Evolutionary conservation across 2,888 invertebrate genomes (phyloP), one percentile per base, ranked within the genome.

Genomic region (Cantharis rufa): DNA sequence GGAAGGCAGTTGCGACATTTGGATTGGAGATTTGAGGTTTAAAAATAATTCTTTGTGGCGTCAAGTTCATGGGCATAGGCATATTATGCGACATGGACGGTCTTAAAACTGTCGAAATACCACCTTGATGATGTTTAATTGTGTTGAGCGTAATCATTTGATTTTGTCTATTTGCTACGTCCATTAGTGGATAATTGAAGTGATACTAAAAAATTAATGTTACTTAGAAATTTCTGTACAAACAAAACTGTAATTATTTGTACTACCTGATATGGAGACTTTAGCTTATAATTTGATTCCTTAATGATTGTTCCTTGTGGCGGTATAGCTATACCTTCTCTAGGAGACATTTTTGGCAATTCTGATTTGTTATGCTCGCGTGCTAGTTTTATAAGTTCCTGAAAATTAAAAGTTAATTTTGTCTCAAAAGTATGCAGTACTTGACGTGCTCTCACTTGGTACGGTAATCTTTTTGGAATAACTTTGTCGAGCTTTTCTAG

Each of bases 331-430:
- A 80, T 32, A 2, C 79, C 77, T n/a, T 62, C 18, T 48, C 64
- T 18, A 16, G 16, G 11, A 18, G 61, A 61, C 21, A 71, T 72
- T 28, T 70, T 64, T 21, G 75, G 76, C 15, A 80, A 70, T 69
- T 75, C 69, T 11, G 15, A 73, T 62, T 72, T 74, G 72, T 82
- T 82, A 61, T 72, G 75, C 10, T 73, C 63, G 21, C 68, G 77
- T 5, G 82, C 80, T 64, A 79, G 15, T 68, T 80, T 75, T 10
- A 77, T 15, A 48, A 77, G 71, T 70, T 80, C 77, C 80, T 81
- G 68, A 28, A 80, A 78, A 16, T 73, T 64, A 62, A 27, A 18
- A 64, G 9, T 71, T 64, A 27, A 28, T 18, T 61, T 62, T 24
- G 11, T 9, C 21, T 13, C 1, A 4, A 16, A 13, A 15, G 3